A percentile compares a stretch with the other conserved stretches of the same genome.
Conservation (phyloP, 2,113 vertebrate genomes). For the Oostethus manadensis region DNA sequence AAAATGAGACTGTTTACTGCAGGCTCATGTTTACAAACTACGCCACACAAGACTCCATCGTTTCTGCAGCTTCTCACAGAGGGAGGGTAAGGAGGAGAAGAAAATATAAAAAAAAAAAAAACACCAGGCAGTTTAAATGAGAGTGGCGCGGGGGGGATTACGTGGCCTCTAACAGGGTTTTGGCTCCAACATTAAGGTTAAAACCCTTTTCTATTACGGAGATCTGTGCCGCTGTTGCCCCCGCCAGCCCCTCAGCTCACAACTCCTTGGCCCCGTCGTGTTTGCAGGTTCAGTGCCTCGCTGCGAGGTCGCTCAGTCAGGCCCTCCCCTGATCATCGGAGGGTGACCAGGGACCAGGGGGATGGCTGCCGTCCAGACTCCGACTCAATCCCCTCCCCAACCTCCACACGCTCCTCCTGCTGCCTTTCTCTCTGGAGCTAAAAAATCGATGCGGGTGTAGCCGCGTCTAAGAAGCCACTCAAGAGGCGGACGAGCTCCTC, state of each 20-base stretch:
- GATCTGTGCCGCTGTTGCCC: slow-evolving; percentile 69
- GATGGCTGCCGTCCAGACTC: slow-evolving; percentile 58
- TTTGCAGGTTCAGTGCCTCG: slow-evolving; percentile 75
- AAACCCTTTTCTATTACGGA: slow-evolving; percentile 77
- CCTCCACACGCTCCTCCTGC: not conserved
- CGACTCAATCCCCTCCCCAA: slow-evolving; percentile 21
- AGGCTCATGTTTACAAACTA: slow-evolving; percentile 16
- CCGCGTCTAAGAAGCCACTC: slow-evolving; percentile 74
- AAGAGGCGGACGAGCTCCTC: slow-evolving; percentile 66
- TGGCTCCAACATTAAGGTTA: slow-evolving; percentile 78
- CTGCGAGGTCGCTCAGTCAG: slow-evolving; percentile 70
- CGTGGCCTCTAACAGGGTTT: slow-evolving; percentile 75
- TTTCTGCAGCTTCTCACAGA: slow-evolving; percentile 31
- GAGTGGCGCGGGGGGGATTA: slow-evolving; percentile 69
- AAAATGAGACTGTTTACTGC: slow-evolving; percentile 1
- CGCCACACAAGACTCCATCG: slow-evolving; percentile 18
- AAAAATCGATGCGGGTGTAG: slow-evolving; percentile 77
- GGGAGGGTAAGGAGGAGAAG: not conserved
- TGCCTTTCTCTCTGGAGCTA: slow-evolving; percentile 37
- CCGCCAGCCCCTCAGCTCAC: slow-evolving; percentile 55
- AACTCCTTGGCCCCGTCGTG: slow-evolving; percentile 64
- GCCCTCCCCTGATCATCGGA: slow-evolving; percentile 63
- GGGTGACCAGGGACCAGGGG: slow-evolving; percentile 66
- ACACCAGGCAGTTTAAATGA: slow-evolving; percentile 63
- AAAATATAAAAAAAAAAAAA: slow-evolving; percentile 11